Conservation (phyloP, 2,113 vertebrate species). For the Strix uralensis region DNA sequence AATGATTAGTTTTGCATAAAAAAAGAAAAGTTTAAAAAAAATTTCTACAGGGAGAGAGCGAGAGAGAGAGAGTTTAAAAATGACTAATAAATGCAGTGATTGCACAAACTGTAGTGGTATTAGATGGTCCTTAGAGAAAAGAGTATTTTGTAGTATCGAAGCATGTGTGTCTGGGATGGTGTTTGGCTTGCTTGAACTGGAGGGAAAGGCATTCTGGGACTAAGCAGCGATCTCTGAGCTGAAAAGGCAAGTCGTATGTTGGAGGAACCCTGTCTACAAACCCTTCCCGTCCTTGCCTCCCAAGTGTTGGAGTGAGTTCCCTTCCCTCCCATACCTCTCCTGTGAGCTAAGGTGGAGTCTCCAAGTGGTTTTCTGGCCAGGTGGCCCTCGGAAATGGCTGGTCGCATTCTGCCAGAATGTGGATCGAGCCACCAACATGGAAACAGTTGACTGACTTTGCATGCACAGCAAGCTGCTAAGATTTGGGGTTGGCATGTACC, state of each 20-base stretch:
- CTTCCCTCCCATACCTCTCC: conserved; percentile 38
- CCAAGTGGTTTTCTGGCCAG: conserved; percentile 30
- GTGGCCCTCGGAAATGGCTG: background rate
- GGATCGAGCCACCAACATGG: background rate
- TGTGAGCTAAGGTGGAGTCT: conserved; percentile 53
- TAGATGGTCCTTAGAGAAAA: conserved; percentile 62
- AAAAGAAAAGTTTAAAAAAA: conserved; percentile 69
- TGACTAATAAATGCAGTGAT: conserved; percentile 76
- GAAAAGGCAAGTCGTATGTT: conserved; percentile 58
- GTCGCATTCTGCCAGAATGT: background rate
- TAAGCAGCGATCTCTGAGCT: conserved; percentile 36
- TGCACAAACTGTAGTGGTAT: conserved; percentile 78
- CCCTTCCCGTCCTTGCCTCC: conserved; percentile 32
- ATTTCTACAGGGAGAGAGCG: conserved; percentile 71
- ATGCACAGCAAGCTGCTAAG: conserved; percentile 47
- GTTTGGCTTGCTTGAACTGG: conserved; percentile 63
- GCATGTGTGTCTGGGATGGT: conserved; percentile 58
- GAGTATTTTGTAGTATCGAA: conserved; percentile 65
- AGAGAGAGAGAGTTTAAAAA: conserved; percentile 75
- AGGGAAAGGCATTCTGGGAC: conserved; percentile 41
- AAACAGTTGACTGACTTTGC: conserved; percentile 34
- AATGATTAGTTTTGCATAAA: conserved; percentile 83
- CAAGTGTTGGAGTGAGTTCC: conserved; percentile 46
- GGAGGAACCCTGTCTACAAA: conserved; percentile 54
- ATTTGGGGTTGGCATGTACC: conserved; percentile 24